These are phyloP conservation scores for Sesia bembeciformis DNA, from an alignment of 2,888 invertebrate species.

Conservation along the genomic window DNA sequence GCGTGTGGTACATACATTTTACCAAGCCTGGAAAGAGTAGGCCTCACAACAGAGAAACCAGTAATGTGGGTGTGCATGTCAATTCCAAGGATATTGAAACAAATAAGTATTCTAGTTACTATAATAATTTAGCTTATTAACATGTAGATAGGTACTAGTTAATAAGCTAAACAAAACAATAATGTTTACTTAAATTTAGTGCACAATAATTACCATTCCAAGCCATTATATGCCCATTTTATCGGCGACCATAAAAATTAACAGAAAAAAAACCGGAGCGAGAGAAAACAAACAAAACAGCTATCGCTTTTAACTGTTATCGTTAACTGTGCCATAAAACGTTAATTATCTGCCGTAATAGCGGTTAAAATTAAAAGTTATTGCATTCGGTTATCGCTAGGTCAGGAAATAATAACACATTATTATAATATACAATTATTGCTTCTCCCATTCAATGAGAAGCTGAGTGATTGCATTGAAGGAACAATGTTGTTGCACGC, in stretches of 20 bases:
- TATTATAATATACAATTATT: neutral
- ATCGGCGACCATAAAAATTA: conserved; percentile 15
- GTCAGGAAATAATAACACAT: conserved; percentile 4
- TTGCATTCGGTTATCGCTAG: conserved; percentile 40
- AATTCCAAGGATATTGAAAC: no score
- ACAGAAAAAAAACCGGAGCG: conserved; percentile 13
- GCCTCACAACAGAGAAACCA: no score
- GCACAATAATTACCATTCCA: neutral
- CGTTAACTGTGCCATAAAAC: conserved; percentile 43
- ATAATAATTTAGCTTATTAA: no score
- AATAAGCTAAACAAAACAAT: no score
- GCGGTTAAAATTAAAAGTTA: conserved; percentile 68
- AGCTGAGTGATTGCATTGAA: neutral
- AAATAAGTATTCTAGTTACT: no score
- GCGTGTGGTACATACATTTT: no score
- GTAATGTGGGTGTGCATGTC: no score
- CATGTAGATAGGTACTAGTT: no score
- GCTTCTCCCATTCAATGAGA: neutral
- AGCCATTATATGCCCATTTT: neutral
- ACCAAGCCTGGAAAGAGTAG: no score
- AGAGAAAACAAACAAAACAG: conserved; percentile 21
- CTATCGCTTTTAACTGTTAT: conserved; percentile 19
- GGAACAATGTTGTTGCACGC: neutral
- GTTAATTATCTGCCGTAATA: conserved; percentile 55
- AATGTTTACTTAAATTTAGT: neutral